Percentiles rank a stretch among this genome's conserved stretches.
Evolutionary conservation across 2,888 invertebrate genomes (phyloP).

Genomic region (Orchesellides sinensis): DNA sequence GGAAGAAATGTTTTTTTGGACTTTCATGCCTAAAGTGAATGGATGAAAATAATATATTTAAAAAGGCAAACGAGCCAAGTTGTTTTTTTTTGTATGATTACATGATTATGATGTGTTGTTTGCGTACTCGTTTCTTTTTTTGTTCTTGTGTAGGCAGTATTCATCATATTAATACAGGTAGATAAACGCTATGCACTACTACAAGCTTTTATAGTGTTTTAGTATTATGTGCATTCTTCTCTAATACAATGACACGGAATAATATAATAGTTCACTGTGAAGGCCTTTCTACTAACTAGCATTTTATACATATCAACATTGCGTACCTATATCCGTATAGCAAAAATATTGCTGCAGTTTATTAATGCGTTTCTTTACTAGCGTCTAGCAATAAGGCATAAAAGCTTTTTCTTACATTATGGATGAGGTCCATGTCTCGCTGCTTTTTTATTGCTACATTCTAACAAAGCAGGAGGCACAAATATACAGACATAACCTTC

Average conservation of each 20-base stretch:
- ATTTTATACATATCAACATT: not conserved
- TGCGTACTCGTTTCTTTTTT: not conserved
- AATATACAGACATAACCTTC: not conserved
- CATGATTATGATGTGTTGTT: not conserved
- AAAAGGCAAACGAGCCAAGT: not conserved
- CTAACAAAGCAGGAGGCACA: not conserved
- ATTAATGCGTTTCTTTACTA: not conserved
- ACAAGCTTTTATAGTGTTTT: not conserved
- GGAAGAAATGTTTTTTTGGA: not conserved
- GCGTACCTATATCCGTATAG: not conserved
- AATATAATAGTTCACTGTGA: slow-evolving; percentile 25
- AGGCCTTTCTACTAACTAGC: slow-evolving; percentile 6
- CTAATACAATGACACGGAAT: not conserved
- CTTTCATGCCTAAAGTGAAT: not conserved
- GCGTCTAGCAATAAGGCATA: not conserved
- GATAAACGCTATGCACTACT: no score
- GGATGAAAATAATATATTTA: not conserved
- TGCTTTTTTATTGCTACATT: no score
- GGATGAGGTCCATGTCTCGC: not conserved
- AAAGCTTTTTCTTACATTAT: not conserved
- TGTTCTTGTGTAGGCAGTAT: not conserved
- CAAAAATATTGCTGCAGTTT: not conserved
- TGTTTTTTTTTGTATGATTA: slow-evolving; percentile 15
- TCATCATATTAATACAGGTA: no score
- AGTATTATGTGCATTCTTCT: not conserved